phyloP scores from a whole-genome alignment of 2,888 invertebrate species.

The Lasioglossum vierecki region DNA sequence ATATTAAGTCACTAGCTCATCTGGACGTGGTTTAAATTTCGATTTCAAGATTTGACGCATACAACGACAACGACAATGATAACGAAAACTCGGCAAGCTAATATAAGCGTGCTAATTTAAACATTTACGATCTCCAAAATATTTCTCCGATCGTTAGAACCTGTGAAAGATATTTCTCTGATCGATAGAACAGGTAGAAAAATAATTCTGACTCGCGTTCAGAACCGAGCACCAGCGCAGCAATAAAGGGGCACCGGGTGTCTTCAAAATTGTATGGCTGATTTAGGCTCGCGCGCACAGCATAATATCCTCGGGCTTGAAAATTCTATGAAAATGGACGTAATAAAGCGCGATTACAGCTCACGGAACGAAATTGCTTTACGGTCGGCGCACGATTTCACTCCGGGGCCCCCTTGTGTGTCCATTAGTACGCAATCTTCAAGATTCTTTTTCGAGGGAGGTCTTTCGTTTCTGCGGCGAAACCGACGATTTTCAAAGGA shows the following conservation, averaged over 20 bases:
- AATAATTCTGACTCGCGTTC: neutral
- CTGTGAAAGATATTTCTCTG: neutral
- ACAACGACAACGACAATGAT: too few species aligned
- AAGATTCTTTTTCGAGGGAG: neutral
- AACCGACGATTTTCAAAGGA: neutral
- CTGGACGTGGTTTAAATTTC: too few species aligned
- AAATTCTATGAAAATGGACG: conserved; percentile 34
- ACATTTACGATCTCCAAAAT: neutral
- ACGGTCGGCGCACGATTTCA: conserved; percentile 6
- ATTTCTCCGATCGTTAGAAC: neutral
- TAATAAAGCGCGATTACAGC: conserved; percentile 44
- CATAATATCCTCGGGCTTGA: conserved; percentile 18
- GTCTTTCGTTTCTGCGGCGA: neutral
- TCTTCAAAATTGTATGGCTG: neutral
- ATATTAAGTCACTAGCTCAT: too few species aligned
- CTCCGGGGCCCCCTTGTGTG: neutral
- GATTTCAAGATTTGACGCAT: too few species aligned
- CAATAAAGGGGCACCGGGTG: neutral
- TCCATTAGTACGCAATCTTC: conserved; percentile 11
- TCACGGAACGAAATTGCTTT: conserved; percentile 24
- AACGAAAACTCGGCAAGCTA: too few species aligned
- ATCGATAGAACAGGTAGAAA: neutral
- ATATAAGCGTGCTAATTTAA: too few species aligned
- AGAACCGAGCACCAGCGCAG: conserved; percentile 18
- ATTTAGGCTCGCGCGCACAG: conserved; percentile 12